Conservation (phyloP, 2,113 vertebrate genomes). For the Elephas maximus region DNA sequence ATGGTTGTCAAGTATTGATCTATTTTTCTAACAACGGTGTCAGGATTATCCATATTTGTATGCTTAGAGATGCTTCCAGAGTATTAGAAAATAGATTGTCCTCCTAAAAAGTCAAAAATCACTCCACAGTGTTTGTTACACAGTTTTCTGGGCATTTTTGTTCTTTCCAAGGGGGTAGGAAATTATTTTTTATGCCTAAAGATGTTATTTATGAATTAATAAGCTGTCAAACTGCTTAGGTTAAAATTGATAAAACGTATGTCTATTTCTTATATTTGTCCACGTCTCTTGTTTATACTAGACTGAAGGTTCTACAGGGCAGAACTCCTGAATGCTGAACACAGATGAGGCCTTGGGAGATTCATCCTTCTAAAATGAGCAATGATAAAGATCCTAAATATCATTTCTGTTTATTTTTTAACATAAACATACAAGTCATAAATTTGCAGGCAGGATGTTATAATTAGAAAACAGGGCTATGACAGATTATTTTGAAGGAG, state of each 20-base stretch:
- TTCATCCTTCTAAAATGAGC: not conserved
- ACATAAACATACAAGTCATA: not conserved
- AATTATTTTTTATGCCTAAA: not conserved
- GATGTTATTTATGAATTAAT: slow-evolving; percentile 20
- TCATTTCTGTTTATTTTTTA: not conserved
- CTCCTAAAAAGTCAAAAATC: not conserved
- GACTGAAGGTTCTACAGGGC: not conserved
- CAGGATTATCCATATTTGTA: not conserved
- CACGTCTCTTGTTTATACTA: not conserved
- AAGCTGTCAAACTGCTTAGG: not conserved
- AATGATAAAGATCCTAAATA: not conserved
- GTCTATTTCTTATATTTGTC: not conserved
- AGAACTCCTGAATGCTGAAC: not conserved
- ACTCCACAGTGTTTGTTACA: not conserved
- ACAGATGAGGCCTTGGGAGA: not conserved
- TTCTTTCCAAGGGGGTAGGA: not conserved
- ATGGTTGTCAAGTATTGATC: not conserved
- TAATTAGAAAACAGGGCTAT: not conserved
- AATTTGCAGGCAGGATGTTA: not conserved
- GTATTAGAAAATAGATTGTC: not conserved
- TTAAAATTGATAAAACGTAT: not conserved
- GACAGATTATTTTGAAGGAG: not conserved
- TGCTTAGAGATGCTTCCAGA: not conserved
- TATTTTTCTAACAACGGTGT: slow-evolving; percentile 17
- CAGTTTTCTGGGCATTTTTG: not conserved